phyloP scores from a whole-genome alignment of 2,888 invertebrate species.

The Campoletis raptor region DNA sequence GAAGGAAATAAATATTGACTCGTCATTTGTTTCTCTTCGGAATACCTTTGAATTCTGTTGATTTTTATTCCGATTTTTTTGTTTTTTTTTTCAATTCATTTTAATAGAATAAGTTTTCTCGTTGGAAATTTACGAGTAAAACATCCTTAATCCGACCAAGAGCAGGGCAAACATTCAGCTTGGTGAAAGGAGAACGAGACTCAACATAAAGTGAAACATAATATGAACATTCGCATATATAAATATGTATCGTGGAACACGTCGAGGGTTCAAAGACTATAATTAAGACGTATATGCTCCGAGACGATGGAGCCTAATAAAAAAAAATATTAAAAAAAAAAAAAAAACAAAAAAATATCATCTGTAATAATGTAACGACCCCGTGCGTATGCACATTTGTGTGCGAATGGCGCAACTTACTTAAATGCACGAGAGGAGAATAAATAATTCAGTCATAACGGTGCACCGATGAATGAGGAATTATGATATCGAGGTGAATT shows the following conservation, averaged over 20 bases:
- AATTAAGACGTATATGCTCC: slow-evolving; percentile 62
- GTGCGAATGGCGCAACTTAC: slow-evolving; percentile 54
- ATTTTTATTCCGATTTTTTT: neutral
- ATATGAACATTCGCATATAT: slow-evolving; percentile 4
- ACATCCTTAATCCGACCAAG: neutral
- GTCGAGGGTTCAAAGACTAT: slow-evolving; percentile 43
- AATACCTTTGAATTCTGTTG: neutral
- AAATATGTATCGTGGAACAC: slow-evolving; percentile 40
- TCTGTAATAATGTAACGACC: slow-evolving; percentile 62
- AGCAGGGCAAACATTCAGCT: slow-evolving; percentile 13
- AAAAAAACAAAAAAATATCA: slow-evolving; percentile 38
- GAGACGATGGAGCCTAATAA: slow-evolving; percentile 47
- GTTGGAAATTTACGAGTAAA: neutral
- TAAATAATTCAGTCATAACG: slow-evolving; percentile 55
- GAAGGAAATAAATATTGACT: too few species aligned
- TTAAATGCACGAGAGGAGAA: slow-evolving; percentile 42
- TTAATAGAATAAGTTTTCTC: neutral
- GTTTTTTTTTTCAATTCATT: neutral
- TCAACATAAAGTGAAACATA: slow-evolving; percentile 22
- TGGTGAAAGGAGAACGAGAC: slow-evolving; percentile 63
- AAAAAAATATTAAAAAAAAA: too few species aligned
- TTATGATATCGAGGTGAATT: slow-evolving; percentile 25
- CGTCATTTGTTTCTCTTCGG: neutral
- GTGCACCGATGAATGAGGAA: slow-evolving; percentile 42
- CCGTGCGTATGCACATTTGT: neutral